A percentile compares a stretch with the other conserved stretches of the same genome.
Conservation (phyloP, 1,140 invertebrate species). For the Pectinophora gossypiella region DNA sequence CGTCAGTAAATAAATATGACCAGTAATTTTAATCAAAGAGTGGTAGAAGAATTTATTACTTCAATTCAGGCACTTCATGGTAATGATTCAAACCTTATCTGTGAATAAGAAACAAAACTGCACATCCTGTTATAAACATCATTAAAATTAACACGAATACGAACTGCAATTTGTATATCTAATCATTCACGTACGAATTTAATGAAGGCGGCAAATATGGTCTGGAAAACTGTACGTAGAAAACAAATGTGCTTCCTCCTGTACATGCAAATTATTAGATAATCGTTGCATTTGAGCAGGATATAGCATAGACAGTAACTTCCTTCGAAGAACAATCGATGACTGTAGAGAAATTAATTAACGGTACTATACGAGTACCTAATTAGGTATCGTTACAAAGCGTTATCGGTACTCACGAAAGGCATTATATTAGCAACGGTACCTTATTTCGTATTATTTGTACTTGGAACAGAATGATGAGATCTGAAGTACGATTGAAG, state of each 20-base stretch:
- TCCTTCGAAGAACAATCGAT: neutral
- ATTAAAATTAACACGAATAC: too few relatives aligned
- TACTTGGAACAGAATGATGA: neutral
- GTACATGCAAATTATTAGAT: neutral
- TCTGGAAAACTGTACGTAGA: too few relatives aligned
- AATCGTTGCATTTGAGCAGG: neutral
- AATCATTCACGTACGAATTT: too few relatives aligned
- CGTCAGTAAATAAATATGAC: too few relatives aligned
- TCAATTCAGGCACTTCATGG: too few relatives aligned
- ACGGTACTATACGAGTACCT: neutral
- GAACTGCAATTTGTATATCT: too few relatives aligned
- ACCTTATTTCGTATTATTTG: neutral
- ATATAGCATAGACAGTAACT: neutral
- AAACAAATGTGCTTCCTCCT: neutral
- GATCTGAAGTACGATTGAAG: neutral
- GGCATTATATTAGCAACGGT: neutral
- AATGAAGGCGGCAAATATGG: too few relatives aligned
- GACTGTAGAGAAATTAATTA: neutral
- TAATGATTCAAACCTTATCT: too few relatives aligned
- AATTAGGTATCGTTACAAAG: neutral
- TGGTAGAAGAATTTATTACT: too few relatives aligned
- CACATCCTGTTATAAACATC: too few relatives aligned
- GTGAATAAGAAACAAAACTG: too few relatives aligned
- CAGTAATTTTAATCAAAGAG: too few relatives aligned
- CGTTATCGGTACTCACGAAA: neutral